A percentile compares a stretch with the other conserved stretches of the same genome.
These are phyloP conservation scores for Phycodurus eques DNA, from an alignment of 2,113 vertebrate species.

Conservation along the genomic window DNA sequence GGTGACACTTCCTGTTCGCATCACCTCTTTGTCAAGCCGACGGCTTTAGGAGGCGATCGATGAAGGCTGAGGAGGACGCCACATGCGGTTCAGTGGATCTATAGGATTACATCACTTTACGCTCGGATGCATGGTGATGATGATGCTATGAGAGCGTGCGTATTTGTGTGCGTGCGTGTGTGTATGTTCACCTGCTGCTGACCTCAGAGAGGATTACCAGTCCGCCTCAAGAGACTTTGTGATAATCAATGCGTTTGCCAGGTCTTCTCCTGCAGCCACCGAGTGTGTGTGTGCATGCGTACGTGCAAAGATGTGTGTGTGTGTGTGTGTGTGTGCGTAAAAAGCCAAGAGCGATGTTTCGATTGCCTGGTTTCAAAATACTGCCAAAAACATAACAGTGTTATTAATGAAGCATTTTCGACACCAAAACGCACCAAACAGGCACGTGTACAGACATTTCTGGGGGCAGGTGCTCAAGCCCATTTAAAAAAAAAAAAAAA, in stretches of 20 bases:
- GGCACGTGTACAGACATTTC: too few relatives aligned
- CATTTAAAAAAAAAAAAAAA: too few relatives aligned
- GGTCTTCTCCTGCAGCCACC: neutral
- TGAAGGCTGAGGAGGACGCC: conserved; percentile 20
- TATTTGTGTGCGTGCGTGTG: neutral
- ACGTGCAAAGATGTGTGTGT: too few relatives aligned
- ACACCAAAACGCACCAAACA: too few relatives aligned
- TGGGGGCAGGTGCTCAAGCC: too few relatives aligned
- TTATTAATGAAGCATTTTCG: neutral
- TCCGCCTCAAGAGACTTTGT: conserved; percentile 16
- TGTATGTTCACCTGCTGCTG: conserved; percentile 39
- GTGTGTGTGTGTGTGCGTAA: neutral
- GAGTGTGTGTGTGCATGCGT: neutral
- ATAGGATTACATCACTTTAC: conserved; percentile 43
- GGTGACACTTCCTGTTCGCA: conserved; percentile 22
- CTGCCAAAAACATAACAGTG: neutral
- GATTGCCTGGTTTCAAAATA: neutral
- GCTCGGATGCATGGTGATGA: conserved; percentile 5
- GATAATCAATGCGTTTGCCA: conserved; percentile 28
- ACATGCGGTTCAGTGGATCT: conserved; percentile 36
- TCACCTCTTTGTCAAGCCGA: conserved; percentile 20
- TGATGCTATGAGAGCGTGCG: conserved; percentile 20
- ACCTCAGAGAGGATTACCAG: conserved; percentile 38
- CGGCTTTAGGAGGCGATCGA: conserved; percentile 48
- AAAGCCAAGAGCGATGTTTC: neutral